Conservation (phyloP, 2,797 vertebrate species). For the Paedocypris micromegethes region DNA sequence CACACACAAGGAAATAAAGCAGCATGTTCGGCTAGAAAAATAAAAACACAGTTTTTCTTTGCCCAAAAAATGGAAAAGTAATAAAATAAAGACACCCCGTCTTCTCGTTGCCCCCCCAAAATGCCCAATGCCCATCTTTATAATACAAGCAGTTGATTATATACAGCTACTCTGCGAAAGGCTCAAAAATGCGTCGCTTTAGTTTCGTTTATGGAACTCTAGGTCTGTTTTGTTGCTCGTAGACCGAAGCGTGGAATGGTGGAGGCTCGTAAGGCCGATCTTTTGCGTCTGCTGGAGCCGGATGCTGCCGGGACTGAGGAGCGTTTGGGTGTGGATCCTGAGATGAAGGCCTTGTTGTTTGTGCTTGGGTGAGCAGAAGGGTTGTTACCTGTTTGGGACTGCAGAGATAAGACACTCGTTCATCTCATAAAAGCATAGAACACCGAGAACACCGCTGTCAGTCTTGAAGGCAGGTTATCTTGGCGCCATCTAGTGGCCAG, state of each 20-base stretch:
- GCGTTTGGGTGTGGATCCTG: conserved; percentile 44
- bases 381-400: conserved; percentile 58
- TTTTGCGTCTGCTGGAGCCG: conserved; percentile 49
- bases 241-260: conserved; percentile 51
- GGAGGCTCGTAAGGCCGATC: conserved; percentile 25
- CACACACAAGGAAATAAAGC: conserved; percentile 26
- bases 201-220: conserved; percentile 2
- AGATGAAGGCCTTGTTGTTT: conserved; percentile 47
- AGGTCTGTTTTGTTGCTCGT: conserved; percentile 59
- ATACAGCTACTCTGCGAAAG: no score
- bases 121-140: no score
- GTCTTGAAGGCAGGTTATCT: conserved; percentile 50
- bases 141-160: no score
- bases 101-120: no score
- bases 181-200: no score
- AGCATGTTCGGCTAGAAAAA: conserved; percentile 9
- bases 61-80: neutral
- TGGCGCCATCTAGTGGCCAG: conserved; percentile 75
- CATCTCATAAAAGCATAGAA: conserved; percentile 56
- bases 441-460: conserved; percentile 21
- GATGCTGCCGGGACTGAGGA: conserved; percentile 24
- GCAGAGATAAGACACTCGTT: conserved; percentile 57
- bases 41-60: conserved; percentile 5
- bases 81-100: no score
- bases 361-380: conserved; percentile 46